Evolutionary conservation across 2,888 invertebrate genomes (phyloP).

Genomic region (Andrena camellia): DNA sequence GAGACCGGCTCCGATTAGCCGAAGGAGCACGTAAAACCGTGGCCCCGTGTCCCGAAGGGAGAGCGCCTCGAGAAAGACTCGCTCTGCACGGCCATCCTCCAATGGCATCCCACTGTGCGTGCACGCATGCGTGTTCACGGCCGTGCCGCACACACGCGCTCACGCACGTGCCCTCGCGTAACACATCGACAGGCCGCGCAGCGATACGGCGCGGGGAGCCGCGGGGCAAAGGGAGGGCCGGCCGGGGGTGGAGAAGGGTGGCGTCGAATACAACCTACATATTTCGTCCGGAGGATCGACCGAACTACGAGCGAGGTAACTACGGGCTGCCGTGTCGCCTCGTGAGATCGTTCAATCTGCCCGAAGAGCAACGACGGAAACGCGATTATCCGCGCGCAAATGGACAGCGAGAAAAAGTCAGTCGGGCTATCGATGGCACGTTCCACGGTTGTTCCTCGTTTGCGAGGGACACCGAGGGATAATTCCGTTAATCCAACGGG

Average conservation of each 20-base stretch:
- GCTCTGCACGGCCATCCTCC: slow-evolving; percentile 20
- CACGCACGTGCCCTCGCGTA: slow-evolving; percentile 22
- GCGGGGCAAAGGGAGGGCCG: background rate
- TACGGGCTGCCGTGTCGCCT: slow-evolving; percentile 44
- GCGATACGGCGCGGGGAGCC: background rate
- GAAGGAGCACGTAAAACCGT: slow-evolving; percentile 58
- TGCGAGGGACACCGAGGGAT: no score
- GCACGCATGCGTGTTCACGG: slow-evolving; percentile 32
- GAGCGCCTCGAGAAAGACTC: slow-evolving; percentile 22
- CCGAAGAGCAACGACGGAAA: slow-evolving; percentile 43
- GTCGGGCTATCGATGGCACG: background rate
- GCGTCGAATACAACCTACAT: slow-evolving; percentile 47
- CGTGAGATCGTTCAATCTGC: slow-evolving; percentile 51
- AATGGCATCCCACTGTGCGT: slow-evolving; percentile 19
- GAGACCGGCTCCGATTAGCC: slow-evolving; percentile 37
- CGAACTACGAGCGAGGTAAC: slow-evolving; percentile 57
- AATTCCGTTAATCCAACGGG: no score
- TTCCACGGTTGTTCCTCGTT: slow-evolving; percentile 1
- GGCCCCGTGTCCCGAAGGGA: slow-evolving; percentile 56
- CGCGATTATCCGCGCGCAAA: background rate
- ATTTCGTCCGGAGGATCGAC: slow-evolving; percentile 61
- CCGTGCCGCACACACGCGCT: slow-evolving; percentile 4
- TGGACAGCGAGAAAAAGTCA: background rate
- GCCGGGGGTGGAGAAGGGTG: no score
- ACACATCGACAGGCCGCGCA: background rate